phyloP scores from a whole-genome alignment of 2,113 vertebrate genomes.

The Lasiurus cinereus region DNA sequence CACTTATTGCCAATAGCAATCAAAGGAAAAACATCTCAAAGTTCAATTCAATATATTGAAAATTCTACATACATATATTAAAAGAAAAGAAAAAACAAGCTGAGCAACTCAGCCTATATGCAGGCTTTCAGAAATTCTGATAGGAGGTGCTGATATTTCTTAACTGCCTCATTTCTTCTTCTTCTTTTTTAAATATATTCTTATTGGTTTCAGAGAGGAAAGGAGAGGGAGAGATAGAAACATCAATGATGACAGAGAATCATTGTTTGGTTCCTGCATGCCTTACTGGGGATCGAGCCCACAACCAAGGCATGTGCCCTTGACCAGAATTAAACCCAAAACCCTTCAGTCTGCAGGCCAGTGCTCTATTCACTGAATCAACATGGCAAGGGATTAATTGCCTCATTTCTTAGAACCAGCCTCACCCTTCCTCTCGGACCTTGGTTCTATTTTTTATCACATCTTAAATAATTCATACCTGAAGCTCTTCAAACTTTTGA shows the following conservation, averaged over 20 bases:
- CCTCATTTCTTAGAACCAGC: not conserved
- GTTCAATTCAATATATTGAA: not conserved
- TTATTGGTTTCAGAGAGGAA: too few relatives aligned
- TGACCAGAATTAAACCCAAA: too few relatives aligned
- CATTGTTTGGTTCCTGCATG: too few relatives aligned
- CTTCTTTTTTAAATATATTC: too few relatives aligned
- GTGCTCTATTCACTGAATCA: too few relatives aligned
- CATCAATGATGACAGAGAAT: too few relatives aligned
- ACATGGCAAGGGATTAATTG: not conserved
- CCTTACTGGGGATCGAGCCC: too few relatives aligned
- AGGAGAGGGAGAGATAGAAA: too few relatives aligned
- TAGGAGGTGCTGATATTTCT: not conserved
- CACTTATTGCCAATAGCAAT: not conserved
- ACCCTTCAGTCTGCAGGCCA: too few relatives aligned
- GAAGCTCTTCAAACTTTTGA: not conserved
- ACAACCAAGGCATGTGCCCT: too few relatives aligned
- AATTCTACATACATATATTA: not conserved
- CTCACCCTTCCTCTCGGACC: not conserved
- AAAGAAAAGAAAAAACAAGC: not conserved
- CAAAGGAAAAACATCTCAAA: slow-evolving; percentile 26
- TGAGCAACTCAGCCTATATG: not conserved
- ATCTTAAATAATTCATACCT: not conserved
- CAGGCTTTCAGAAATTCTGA: not conserved
- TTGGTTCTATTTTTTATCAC: not conserved
- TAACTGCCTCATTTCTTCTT: not conserved